These are phyloP conservation scores for Colossoma macropomum DNA, from an alignment of 2,113 vertebrate genomes.

Conservation along the genomic window DNA sequence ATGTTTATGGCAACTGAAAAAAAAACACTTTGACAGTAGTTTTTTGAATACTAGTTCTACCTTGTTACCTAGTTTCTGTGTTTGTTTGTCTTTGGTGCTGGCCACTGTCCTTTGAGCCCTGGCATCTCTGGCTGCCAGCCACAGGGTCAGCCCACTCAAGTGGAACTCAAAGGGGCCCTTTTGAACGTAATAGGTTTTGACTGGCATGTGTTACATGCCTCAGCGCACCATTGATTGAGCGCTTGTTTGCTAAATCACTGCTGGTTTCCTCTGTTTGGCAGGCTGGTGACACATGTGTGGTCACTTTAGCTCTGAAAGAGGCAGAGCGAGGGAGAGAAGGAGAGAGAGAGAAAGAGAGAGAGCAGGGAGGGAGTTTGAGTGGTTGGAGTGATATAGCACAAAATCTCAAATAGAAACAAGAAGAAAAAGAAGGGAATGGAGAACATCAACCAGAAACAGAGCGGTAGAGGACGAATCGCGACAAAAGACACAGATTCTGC, in stretches of 20 bases:
- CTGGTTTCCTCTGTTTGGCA: slow-evolving; percentile 77
- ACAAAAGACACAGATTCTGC: background rate
- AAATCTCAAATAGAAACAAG: background rate
- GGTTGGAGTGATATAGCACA: background rate
- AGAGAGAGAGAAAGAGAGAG: background rate
- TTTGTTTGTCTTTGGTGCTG: slow-evolving; percentile 67
- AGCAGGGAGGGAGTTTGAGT: background rate
- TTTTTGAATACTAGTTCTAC: background rate
- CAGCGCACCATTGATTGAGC: slow-evolving; percentile 89
- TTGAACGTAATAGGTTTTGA: slow-evolving; percentile 90
- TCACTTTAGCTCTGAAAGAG: slow-evolving; percentile 65
- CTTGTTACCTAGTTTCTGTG: background rate
- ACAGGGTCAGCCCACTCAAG: slow-evolving; percentile 82
- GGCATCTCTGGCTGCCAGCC: slow-evolving; percentile 81
- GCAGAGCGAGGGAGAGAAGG: slow-evolving; percentile 18
- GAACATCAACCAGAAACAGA: background rate
- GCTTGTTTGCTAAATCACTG: slow-evolving; percentile 92
- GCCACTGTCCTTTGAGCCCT: slow-evolving; percentile 76
- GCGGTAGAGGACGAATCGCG: slow-evolving; percentile 10
- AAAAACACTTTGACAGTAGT: background rate
- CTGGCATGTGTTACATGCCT: slow-evolving; percentile 88
- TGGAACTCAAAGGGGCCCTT: slow-evolving; percentile 84
- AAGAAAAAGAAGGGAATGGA: background rate
- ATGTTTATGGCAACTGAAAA: background rate
- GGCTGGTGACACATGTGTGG: slow-evolving; percentile 77